Evolutionary conservation across 2,797 vertebrate genomes (phyloP).

Genomic region (Enteromius afrohamiltoni): DNA sequence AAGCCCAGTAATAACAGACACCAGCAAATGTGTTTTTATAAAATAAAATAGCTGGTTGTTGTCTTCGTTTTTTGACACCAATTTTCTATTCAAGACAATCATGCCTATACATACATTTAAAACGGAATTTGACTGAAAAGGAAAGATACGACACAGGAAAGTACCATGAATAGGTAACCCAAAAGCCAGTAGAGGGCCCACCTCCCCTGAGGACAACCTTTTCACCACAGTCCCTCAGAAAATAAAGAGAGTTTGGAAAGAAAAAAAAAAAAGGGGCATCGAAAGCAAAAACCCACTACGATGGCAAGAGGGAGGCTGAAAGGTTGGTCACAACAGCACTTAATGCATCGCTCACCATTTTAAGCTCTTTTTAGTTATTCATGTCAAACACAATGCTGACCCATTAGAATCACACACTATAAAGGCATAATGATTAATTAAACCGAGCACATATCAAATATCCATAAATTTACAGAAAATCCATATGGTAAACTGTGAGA

Average conservation of each 20-base stretch:
- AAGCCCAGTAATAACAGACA: not conserved
- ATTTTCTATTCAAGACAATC: not conserved
- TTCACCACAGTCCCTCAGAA: not conserved
- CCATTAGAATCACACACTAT: conserved; percentile 64
- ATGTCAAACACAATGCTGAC: conserved; percentile 66
- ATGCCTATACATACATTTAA: not conserved
- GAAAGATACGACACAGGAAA: not conserved
- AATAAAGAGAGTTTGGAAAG: not conserved
- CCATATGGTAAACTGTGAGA: conserved; percentile 5
- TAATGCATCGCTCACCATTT: conserved; percentile 1
- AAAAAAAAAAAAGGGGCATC: not conserved
- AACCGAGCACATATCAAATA: conserved; percentile 69
- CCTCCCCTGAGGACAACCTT: conserved; percentile 36
- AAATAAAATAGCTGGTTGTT: not conserved
- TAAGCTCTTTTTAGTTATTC: not conserved
- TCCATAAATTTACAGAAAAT: conserved; percentile 62
- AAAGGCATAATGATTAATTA: conserved; percentile 63
- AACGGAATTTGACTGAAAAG: not conserved
- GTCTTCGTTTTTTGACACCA: not conserved
- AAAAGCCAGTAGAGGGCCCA: conserved; percentile 39
- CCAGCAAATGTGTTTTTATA: not conserved
- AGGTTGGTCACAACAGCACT: conserved; percentile 11
- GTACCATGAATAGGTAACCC: conserved; percentile 10
- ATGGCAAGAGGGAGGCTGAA: not conserved
- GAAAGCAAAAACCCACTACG: not conserved